Percentiles rank a stretch among this genome's conserved stretches.
These are phyloP conservation scores for Mya arenaria DNA, from an alignment of 1,140 invertebrate genomes.

Conservation along the genomic window DNA sequence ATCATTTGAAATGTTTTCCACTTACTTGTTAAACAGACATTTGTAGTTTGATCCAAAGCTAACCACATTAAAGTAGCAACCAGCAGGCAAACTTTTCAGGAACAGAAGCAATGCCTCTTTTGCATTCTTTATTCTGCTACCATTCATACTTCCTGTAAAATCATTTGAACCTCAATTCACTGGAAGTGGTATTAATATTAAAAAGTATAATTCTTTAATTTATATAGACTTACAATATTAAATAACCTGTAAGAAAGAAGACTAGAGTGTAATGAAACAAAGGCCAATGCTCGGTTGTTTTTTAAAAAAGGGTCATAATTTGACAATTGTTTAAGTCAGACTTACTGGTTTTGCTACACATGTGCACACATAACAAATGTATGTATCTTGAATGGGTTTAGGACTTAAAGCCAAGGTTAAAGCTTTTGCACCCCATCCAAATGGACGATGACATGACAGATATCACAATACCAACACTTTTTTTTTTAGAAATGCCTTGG, in stretches of 20 bases:
- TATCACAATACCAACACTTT: neutral
- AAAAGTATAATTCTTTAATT: too few species aligned
- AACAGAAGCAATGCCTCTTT: slow-evolving; percentile 71
- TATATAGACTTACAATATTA: neutral
- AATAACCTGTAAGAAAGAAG: neutral
- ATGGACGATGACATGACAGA: neutral
- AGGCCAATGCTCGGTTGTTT: neutral
- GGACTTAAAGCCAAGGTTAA: neutral
- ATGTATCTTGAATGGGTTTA: neutral
- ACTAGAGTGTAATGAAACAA: neutral
- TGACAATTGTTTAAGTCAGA: neutral
- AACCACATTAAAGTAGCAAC: slow-evolving; percentile 66
- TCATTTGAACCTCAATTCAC: too few species aligned
- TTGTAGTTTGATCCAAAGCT: slow-evolving; percentile 64
- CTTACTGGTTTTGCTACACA: neutral
- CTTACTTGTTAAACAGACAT: slow-evolving; percentile 47
- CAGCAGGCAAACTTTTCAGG: slow-evolving; percentile 63
- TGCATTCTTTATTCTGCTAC: slow-evolving; percentile 73
- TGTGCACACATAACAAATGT: neutral
- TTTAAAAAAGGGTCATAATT: neutral
- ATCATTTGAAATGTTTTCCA: too few species aligned
- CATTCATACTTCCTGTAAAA: slow-evolving; percentile 76
- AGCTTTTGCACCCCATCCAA: neutral
- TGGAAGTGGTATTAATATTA: too few species aligned
- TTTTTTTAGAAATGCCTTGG: neutral